These are phyloP conservation scores for Xanthostigma xanthostigma DNA, from an alignment of 2,888 invertebrate genomes.

Conservation along the genomic window DNA sequence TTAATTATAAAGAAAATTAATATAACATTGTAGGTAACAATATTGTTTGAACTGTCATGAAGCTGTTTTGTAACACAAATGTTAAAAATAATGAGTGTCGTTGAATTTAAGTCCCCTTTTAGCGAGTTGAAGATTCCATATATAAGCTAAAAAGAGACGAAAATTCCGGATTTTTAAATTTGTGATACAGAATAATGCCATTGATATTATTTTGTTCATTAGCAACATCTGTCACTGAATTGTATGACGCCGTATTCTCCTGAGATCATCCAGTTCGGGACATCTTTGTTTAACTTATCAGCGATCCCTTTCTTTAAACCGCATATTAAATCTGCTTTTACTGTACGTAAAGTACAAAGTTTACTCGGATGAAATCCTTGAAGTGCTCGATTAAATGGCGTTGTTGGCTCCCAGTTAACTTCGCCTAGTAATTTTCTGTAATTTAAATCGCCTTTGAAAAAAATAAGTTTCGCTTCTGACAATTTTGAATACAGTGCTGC, in stretches of 20 bases:
- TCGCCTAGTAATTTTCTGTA: constrained; percentile 89
- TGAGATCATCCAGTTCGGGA: constrained; percentile 65
- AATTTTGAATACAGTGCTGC: constrained; percentile 56
- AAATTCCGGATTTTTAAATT: too few relatives aligned
- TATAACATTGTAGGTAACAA: too few relatives aligned
- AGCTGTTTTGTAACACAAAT: too few relatives aligned
- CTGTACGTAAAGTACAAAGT: constrained; percentile 64
- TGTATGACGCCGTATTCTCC: constrained; percentile 75
- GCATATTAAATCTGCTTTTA: constrained; percentile 80
- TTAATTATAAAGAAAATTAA: too few relatives aligned
- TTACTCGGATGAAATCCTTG: constrained; percentile 72
- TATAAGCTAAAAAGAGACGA: too few relatives aligned
- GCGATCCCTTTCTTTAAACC: constrained; percentile 53
- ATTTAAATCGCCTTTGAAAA: constrained; percentile 93
- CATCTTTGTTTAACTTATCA: constrained; percentile 35
- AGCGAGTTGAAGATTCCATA: too few relatives aligned
- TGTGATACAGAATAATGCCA: too few relatives aligned
- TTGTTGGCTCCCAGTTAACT: constrained; percentile 58
- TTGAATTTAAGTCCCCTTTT: too few relatives aligned
- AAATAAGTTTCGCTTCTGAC: constrained; percentile 45
- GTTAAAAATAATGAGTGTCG: too few relatives aligned
- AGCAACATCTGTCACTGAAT: constrained; percentile 16
- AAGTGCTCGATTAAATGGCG: constrained; percentile 47
- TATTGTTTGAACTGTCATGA: too few relatives aligned
- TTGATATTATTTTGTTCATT: too few relatives aligned